Conservation (phyloP, 2,113 vertebrate species). For the Thamnophis sirtalis region DNA sequence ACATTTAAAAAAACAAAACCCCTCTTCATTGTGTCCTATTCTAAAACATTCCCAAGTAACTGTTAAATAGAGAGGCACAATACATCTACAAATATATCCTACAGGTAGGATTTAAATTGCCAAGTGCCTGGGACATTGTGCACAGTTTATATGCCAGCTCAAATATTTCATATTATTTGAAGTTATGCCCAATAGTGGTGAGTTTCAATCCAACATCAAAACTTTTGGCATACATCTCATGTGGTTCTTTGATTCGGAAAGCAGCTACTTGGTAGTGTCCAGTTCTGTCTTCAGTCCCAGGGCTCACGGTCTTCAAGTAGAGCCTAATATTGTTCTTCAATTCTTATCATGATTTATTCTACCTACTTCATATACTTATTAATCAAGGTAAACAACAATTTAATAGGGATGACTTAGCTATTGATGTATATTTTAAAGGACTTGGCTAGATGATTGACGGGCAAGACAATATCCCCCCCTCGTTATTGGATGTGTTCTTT, state of each 20-base stretch:
- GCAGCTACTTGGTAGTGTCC: not conserved
- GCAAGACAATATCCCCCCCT: not conserved
- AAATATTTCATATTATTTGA: not conserved
- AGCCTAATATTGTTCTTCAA: not conserved
- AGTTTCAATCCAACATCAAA: not conserved
- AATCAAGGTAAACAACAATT: not conserved
- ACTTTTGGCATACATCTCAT: not conserved
- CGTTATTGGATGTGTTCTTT: not conserved
- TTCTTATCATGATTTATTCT: not conserved
- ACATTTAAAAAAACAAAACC: conserved; percentile 3
- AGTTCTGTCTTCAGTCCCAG: not conserved
- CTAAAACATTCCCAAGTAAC: not conserved
- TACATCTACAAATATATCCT: not conserved
- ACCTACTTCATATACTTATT: not conserved
- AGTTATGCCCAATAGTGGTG: not conserved
- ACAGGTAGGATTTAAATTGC: not conserved
- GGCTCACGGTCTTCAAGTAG: not conserved
- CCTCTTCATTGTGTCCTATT: not conserved
- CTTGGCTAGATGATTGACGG: not conserved
- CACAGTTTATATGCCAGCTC: not conserved
- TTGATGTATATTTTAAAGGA: not conserved
- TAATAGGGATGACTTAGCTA: not conserved
- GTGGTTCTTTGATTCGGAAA: not conserved
- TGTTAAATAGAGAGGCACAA: not conserved
- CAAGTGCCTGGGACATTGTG: not conserved